These are phyloP conservation scores for Chaenocephalus aceratus DNA, from an alignment of 2,113 vertebrate genomes.

Conservation along the genomic window DNA sequence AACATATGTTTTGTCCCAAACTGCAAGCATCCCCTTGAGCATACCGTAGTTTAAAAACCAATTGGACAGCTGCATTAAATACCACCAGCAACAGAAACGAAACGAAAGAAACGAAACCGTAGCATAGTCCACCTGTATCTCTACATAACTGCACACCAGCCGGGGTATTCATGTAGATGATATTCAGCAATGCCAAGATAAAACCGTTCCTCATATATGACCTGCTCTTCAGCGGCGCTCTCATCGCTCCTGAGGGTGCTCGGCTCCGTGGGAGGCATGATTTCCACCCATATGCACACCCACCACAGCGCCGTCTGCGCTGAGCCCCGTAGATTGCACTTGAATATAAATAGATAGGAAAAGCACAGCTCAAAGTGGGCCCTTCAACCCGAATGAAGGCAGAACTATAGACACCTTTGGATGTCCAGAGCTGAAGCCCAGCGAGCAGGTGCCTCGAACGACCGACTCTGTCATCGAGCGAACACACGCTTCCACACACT, in stretches of 20 bases:
- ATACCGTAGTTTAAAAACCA: no score
- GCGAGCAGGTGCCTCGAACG: neutral
- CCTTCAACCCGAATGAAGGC: conserved; percentile 68
- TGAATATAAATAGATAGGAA: conserved; percentile 78
- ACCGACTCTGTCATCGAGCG: neutral
- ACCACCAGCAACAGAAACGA: no score
- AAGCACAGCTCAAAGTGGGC: conserved; percentile 55
- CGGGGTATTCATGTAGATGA: no score
- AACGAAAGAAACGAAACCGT: no score
- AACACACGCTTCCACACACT: neutral
- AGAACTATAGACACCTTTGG: conserved; percentile 45
- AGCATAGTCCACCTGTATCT: no score
- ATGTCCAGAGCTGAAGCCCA: conserved; percentile 36
- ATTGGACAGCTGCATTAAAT: no score
- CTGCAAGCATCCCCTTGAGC: no score
- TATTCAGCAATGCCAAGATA: no score
- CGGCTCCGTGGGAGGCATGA: conserved; percentile 55
- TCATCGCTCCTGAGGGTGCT: conserved; percentile 46
- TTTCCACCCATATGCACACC: conserved; percentile 62
- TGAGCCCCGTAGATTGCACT: conserved; percentile 71
- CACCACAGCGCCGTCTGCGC: conserved; percentile 57
- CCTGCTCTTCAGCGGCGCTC: no score
- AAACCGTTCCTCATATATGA: no score
- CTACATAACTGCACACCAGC: no score
- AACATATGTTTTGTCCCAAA: no score